phyloP scores from a whole-genome alignment of 2,113 vertebrate genomes.

The Tupaia chinensis region DNA sequence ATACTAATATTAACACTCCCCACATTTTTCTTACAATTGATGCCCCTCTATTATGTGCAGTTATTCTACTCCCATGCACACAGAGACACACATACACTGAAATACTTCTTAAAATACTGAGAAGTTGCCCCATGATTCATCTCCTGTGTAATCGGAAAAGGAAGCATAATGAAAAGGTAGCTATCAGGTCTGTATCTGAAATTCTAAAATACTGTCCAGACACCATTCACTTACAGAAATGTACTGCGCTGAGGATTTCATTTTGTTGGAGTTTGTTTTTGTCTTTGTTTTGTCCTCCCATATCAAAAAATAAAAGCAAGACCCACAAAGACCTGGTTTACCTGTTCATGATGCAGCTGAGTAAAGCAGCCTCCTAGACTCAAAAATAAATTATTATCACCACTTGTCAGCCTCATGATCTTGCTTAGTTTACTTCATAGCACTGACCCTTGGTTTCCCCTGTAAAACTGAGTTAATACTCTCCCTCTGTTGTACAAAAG shows the following conservation, averaged over 20 bases:
- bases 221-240: neutral
- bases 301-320: neutral
- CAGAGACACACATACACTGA: neutral
- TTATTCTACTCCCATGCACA: neutral
- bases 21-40: neutral
- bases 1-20: neutral
- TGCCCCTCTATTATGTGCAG: neutral
- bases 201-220: conserved; percentile 10
- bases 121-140: neutral
- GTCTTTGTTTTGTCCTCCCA: neutral
- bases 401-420: neutral
- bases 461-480: neutral
- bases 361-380: neutral
- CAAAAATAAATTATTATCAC: neutral
- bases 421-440: neutral
- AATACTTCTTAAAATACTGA: neutral
- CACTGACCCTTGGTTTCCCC: neutral
- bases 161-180: neutral
- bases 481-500: neutral
- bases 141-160: neutral
- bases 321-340: neutral
- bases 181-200: conserved; percentile 23
- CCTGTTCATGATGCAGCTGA: neutral
- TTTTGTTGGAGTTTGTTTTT: neutral
- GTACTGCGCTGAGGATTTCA: neutral